Base-by-base conservation (phyloP, 2,797 vertebrate genomes). In the Tolypeutes matacus region DNA sequence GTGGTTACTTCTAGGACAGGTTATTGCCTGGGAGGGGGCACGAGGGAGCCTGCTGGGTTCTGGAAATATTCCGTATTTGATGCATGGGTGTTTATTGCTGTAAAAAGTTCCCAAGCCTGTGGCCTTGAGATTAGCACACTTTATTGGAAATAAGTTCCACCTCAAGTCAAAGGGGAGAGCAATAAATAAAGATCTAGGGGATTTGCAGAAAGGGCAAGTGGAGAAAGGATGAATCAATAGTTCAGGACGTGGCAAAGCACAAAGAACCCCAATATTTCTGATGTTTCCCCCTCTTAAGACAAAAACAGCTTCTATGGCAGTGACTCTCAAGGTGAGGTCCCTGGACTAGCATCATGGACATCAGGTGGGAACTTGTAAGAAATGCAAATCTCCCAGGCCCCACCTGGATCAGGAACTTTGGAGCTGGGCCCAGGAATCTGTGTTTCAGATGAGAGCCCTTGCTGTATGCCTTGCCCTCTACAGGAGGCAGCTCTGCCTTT, bases 391-490 rank as follows among this genome's bases (percentile, higher is more conserved):
- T 14, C 46, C 64, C 69, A 23, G 11, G 5, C 23, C 64, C 51
- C 42, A 13, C 34, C 42, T 39, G 80, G 36, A 3, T 65, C 25
- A 18, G 72, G 64, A 12, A 23, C 49, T 15, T 21, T 11, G 13
- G 39, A 42, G 18, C 0, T 9, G 29, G 65, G 13, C 53, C 69
- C 3, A 0, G 27, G 75, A 5, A 18, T 13, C 23, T 25, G 36
- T 21, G 23, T 64, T n/a, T n/a, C 65, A 31, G 11, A 31, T n/a
- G 56, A 17, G 53, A 4, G 10, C 4, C 42, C 13, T 39, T 2
- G 10, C 20, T n/a, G 42, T 46, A 0, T 1, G 15, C 31, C 0
- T 0, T 9, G 25, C 21, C n/a, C 39, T 3, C 64, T 53, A 18
- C 29, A 7, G 20, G 36, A 8, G 87, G 64, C 29, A 21, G 20